Base-by-base conservation (phyloP, 2,888 invertebrate species). In the Pseudococcus longispinus region DNA sequence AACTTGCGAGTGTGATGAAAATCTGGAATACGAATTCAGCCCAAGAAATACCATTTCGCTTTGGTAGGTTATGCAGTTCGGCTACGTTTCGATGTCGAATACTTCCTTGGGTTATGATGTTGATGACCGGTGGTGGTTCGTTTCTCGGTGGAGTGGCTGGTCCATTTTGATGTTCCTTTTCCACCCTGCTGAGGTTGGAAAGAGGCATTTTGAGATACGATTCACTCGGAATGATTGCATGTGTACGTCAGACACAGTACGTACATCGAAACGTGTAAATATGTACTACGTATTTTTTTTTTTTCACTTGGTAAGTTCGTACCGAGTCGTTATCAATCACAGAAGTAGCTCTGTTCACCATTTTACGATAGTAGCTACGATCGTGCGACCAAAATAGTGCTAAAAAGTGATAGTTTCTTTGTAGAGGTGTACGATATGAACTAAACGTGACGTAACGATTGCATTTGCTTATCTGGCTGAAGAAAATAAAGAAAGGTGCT, bases 21-120 rank as follows among this genome's bases (percentile, higher is more conserved):
- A 86, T 15, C 32, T 86, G 77, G 23, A 86, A 86, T 2, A 86
- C 37, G 55, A 74, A 86, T 55, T 86, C 86, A 18, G 86, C 80
- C 77, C 80, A 80, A 13, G 86, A 80, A 11, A 80, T 51, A 11
- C 86, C 80, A 18, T 29, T 51, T 15, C 37, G 80, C 18, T 26
- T 74, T 23, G 80, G 84, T 51, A 70, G 6, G 11, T 84, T 32
- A n/a, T 8, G 65, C n/a, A 23, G 13, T 44, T 23, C 23, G 82
- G 44, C 2, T 3, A 20, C 42, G n/a, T 23, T 13, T 18, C 20
- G 44, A 29, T 5, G 20, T 82, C 26, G 11, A 4, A 26, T 15
- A 9, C 83, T 29, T 46, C 26, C 70, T 18, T 18, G 29, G 8
- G 23, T 1, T 2, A 65, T 70, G 26, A 13, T 70, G 26, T 70